These are phyloP conservation scores for Rhinoderma darwinii DNA, from an alignment of 2,113 vertebrate species.

Conservation along the genomic window DNA sequence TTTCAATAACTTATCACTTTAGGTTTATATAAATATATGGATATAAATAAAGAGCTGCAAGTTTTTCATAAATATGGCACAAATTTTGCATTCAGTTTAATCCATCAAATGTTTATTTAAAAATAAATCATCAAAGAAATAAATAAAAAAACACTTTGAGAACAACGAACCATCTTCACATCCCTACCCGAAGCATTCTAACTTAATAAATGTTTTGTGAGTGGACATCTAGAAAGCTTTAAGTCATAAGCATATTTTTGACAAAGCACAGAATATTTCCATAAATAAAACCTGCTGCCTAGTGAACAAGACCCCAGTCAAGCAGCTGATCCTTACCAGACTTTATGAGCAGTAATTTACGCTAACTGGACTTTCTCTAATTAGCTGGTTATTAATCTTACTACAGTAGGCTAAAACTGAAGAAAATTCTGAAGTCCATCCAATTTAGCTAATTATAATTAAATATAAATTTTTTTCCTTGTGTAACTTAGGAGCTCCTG, in stretches of 20 bases:
- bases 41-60: not conserved
- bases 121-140: not conserved
- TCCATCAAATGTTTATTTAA: not conserved
- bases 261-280: slow-evolving; percentile 52
- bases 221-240: not conserved
- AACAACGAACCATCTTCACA: slow-evolving; percentile 17
- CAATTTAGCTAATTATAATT: slow-evolving; percentile 16
- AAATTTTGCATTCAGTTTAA: too few relatives aligned
- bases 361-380: slow-evolving; percentile 54
- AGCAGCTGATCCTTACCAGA: slow-evolving; percentile 51
- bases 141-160: not conserved
- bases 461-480: not conserved
- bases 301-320: slow-evolving; percentile 17
- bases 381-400: slow-evolving; percentile 38
- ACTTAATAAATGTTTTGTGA: slow-evolving; percentile 23
- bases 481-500: not conserved
- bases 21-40: not conserved
- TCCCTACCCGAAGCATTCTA: not conserved
- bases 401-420: slow-evolving; percentile 24
- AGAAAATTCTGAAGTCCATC: slow-evolving; percentile 33
- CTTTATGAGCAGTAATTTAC: slow-evolving; percentile 50
- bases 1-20: not conserved
- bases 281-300: slow-evolving; percentile 61
- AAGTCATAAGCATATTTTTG: slow-evolving; percentile 12
- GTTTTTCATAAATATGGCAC: not conserved